phyloP scores from a whole-genome alignment of 2,888 invertebrate species.

The Caenorhabditis sp. region DNA sequence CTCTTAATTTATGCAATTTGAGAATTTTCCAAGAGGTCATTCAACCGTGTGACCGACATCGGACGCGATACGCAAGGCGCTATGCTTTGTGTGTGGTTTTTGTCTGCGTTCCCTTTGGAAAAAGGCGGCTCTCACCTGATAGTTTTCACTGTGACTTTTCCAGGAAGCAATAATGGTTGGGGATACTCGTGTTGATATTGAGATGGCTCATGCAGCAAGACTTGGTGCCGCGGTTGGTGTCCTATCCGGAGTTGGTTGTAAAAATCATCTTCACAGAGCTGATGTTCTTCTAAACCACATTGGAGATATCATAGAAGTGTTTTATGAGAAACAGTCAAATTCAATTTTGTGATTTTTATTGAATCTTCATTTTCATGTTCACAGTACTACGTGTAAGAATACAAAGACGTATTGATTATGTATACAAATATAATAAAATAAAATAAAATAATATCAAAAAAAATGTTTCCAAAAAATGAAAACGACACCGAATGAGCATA shows the following conservation, averaged over 20 bases:
- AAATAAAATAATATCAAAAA: constrained; percentile 12
- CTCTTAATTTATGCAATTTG: too few relatives aligned
- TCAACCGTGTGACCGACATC: too few relatives aligned
- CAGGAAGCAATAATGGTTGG: constrained; percentile 73
- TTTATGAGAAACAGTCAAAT: constrained; percentile 19
- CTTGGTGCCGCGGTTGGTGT: constrained; percentile 73
- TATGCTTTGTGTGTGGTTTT: too few relatives aligned
- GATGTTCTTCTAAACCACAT: constrained; percentile 50
- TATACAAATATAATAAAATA: not conserved
- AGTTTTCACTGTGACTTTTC: constrained; percentile 14
- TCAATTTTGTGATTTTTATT: not conserved
- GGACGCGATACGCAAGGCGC: too few relatives aligned
- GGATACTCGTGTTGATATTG: constrained; percentile 73
- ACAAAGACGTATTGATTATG: constrained; percentile 2
- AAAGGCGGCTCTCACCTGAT: too few relatives aligned
- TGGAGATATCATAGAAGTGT: constrained; percentile 25
- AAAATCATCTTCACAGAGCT: constrained; percentile 62
- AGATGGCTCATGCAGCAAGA: constrained; percentile 72
- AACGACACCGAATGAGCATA: not conserved
- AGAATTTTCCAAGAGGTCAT: too few relatives aligned
- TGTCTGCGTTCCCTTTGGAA: too few relatives aligned
- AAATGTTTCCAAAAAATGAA: constrained; percentile 5
- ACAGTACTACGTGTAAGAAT: constrained; percentile 1
- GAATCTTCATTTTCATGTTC: not conserved
- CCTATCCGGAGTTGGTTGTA: constrained; percentile 71